Evolutionary conservation across 2,888 invertebrate genomes (phyloP), one percentile per base, ranked within the genome.

Genomic region (Entomobrya proxima): DNA sequence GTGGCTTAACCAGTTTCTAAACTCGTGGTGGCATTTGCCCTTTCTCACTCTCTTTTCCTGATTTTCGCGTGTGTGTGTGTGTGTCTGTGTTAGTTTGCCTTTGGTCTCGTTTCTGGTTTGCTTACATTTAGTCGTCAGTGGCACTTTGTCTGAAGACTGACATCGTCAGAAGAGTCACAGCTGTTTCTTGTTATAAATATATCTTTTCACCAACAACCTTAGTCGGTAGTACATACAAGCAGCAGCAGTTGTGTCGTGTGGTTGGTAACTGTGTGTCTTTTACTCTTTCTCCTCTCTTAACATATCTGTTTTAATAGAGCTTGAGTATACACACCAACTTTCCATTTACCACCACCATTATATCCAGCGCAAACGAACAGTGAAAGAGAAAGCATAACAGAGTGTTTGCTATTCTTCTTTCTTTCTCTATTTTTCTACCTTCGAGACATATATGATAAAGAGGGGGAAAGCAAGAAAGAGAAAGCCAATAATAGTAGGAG

Each of bases 91-190:
- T 69, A 50, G 79, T 81, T 81, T 81, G 44, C 80, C 27, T 55
- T 81, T 52, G 64, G 78, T 83, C 75, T 76, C 75, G 74, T 52
- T 74, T 74, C 74, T 52, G 67, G 58, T 83, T 83, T 76, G 67
- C 83, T 83, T 76, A 83, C 83, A 83, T 83, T 83, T 74, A 74
- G 74, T 74, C 74, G 74, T 74, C 74, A 74, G 50, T 74, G 32
- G 74, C 74, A 74, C 74, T 74, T 83, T 67, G 72, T 47, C 32
- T 75, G 74, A 81, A 27, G 52, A 44, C 35, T 50, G 81, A 72
- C 72, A 50, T 50, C 40, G 74, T 40, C 74, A 50, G 74, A 64
- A 37, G 76, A 76, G 83, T 52, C 83, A 76, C 83, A 83, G 83
- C 75, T 83, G 83, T 52, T 82, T 83, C 75, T 67, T 67, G 67